Base-by-base conservation (phyloP, 2,113 vertebrate species). In the Lucifuga dentata region DNA sequence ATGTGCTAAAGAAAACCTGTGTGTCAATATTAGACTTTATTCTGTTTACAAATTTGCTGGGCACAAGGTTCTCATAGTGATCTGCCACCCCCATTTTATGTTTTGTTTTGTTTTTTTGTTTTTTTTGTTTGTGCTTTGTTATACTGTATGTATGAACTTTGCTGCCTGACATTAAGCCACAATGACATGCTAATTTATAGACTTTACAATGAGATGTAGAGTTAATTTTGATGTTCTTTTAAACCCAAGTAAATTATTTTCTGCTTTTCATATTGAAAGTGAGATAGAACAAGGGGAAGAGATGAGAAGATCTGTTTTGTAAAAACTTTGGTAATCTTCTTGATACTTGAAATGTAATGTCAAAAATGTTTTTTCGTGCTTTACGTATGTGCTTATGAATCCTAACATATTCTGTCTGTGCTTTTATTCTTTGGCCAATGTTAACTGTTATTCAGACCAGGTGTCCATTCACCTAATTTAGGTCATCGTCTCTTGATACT, bases 241-340 rank as follows among this genome's bases (percentile, higher is more conserved):
- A 40, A 70, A 73, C 69, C 0, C 1, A 1, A 70, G 23, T 68
- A 51, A 76, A 43, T 78, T 44, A 70, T 78, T 71, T 67, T 41
- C 52, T 73, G 68, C 53, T 80, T 82, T 73, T 85, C 64, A 76
- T 35, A 74, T 66, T 74, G 58, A 74, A 85, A 80, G 74, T 56
- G 0, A 5, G 61, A 61, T 65, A 64, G 43, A 84, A 73, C 79
- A 79, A 80, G 76, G 16, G 46, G 36, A 57, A 50, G 36, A 16
- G 11, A 43, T 43, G 32, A n/a, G 19, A 17, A 39, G 52, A 40
- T 50, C 17, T 55, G 39, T 20, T 38, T 43, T 50, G 40, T 24
- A 16, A 17, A 59, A 53, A 16, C 12, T 45, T 23, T 64, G 77
- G 26, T 11, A 57, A 36, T 55, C 40, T 58, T 15, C 12, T 57